Evolutionary conservation across 2,888 invertebrate genomes (phyloP), one percentile per base, ranked within the genome.

Genomic region (Magallana nippona): DNA sequence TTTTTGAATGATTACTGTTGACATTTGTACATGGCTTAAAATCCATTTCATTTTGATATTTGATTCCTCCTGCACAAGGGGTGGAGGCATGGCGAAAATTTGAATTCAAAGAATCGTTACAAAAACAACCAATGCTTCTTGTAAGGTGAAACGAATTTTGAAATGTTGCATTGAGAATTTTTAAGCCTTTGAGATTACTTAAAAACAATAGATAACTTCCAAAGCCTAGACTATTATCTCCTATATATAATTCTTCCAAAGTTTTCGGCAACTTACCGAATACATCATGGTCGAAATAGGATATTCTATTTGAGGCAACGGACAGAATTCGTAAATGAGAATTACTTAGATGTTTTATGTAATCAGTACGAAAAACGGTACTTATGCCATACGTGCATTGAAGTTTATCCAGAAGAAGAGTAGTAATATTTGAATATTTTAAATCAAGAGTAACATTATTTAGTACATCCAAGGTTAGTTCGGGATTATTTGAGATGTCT

Each of bases 391-490:
- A 80, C 0, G 80, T 80, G 27, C 80, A 80, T 10, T 80, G 80
- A 57, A 80, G 11, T 27, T 80, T 80, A 57, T 57, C 27, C 1
- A 80, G 5, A 13, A 15, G n/a, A 13, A 80, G 80, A 10, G 17
- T 58, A 27, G 19, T 57, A 10, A 80, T 58, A 27, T 80, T 22
- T 2, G 80, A 57, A 15, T 32, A 3, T 55, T 22, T 58, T 32
- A 80, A 32, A 80, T 80, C 80, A 80, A 15, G 13, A 57, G 80
- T 58, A 22, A 80, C 19, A 32, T 80, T 80, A 22, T 32, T 56
- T 32, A 80, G 15, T 15, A 80, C 57, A 57, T 19, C 19, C 22
- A 80, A 80, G 11, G 80, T 57, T 1, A 80, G 58, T 22, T 80
- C 80, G 15, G 19, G 56, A 58, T 80, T 80, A 22, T 58, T 22